Conservation (phyloP, 2,113 vertebrate species). For the Ia io region DNA sequence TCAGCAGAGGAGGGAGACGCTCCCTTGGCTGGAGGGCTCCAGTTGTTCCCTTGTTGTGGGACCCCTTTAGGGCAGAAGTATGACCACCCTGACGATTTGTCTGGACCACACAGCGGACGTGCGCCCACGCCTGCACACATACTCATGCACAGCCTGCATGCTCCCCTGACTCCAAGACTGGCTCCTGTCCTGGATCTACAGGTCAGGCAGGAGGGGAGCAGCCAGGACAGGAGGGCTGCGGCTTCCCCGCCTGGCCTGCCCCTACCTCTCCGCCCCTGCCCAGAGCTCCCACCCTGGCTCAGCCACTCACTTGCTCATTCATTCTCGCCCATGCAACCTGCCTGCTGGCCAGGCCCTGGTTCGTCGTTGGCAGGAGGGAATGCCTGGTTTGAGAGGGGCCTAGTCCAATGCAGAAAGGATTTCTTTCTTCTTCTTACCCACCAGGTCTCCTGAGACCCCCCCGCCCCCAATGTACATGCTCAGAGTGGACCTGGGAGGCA, state of each 20-base stretch:
- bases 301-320: not conserved
- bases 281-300: not conserved
- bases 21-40: not conserved
- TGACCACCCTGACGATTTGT: not conserved
- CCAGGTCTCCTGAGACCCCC: not conserved
- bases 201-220: not conserved
- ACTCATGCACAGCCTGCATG: not conserved
- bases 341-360: not conserved
- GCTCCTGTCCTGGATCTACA: not conserved
- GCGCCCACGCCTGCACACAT: not conserved
- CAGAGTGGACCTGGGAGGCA: not conserved
- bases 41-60: not conserved
- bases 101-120: not conserved
- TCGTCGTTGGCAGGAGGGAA: not conserved
- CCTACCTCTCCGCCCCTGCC: not conserved
- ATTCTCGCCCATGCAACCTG: not conserved
- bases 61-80: not conserved
- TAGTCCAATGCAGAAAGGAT: not conserved
- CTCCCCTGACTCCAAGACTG: not conserved
- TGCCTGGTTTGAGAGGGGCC: not conserved
- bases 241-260: not conserved
- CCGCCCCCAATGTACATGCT: not conserved
- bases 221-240: not conserved
- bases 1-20: not conserved
- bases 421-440: not conserved